Evolutionary conservation across 2,888 invertebrate genomes (phyloP).

Genomic region (Clitarchus hookeri): DNA sequence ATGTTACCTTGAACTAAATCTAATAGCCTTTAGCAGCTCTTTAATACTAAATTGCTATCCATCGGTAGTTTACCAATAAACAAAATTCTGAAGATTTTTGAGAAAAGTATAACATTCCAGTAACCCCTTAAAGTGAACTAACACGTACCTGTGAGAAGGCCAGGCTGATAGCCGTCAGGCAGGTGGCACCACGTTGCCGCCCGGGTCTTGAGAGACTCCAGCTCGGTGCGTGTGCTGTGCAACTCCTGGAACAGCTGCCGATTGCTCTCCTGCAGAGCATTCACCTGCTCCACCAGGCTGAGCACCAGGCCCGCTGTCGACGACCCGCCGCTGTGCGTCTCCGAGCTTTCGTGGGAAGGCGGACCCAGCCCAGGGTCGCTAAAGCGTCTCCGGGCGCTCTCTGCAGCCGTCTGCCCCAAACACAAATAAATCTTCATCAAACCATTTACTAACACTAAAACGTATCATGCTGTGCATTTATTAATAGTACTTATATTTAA

Average conservation of each 20-base stretch:
- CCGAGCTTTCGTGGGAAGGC: constrained; percentile 7
- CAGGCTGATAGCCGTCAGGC: constrained; percentile 65
- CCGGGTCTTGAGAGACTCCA: constrained; percentile 64
- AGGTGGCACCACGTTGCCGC: constrained; percentile 59
- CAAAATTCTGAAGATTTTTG: too few relatives aligned
- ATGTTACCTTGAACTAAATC: too few relatives aligned
- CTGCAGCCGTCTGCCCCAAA: constrained; percentile 51
- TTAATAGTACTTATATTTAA: too few relatives aligned
- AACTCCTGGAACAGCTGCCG: constrained; percentile 75
- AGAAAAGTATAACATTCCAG: too few relatives aligned
- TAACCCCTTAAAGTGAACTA: too few relatives aligned
- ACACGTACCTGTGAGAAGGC: constrained; percentile 58
- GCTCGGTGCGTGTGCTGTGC: constrained; percentile 71
- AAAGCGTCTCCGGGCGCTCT: constrained; percentile 62
- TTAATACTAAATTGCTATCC: too few relatives aligned
- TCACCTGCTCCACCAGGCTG: constrained; percentile 74
- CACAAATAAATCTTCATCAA: too few relatives aligned
- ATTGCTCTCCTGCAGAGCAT: constrained; percentile 71
- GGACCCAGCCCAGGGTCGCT: constrained; percentile 69
- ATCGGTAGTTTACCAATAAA: too few relatives aligned
- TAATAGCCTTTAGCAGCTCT: too few relatives aligned
- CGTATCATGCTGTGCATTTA: too few relatives aligned
- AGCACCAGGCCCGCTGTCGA: constrained; percentile 61
- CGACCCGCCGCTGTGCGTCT: constrained; percentile 50
- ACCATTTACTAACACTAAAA: too few relatives aligned